Evolutionary conservation across 2,113 vertebrate species (phyloP), one percentile per base, ranked within the genome.

Genomic region (Gulo gulo): DNA sequence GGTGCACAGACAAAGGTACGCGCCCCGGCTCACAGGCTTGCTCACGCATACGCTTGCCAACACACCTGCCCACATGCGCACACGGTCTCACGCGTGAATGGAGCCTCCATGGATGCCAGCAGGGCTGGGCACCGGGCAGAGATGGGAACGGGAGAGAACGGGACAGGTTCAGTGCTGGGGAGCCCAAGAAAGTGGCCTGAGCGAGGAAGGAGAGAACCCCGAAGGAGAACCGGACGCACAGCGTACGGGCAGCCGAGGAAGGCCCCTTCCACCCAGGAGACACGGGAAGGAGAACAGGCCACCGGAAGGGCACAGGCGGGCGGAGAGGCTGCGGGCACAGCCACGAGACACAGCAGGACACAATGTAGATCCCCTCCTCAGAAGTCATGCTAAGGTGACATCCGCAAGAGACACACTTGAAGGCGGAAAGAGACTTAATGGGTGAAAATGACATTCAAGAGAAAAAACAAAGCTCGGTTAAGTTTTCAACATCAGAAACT

Each of bases 301-400:
- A 79, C 47, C 16, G 0, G 74, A 31, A 47, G 74, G 16, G 42
- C 7, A 6, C 26, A 78, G 42, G 29, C 2, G 4, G 29, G 16
- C 74, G 7, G 14, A 9, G 29, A 16, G 45, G 45, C 45, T 20
- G 45, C 1, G 8, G 23, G 39, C 71, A 74, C 36, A 42, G 71
- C 26, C 67, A 69, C 7, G 4, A 7, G 15, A 47, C 13, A 45
- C 45, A 34, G 8, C 34, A 20, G 65, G 34, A 34, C 29, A 52
- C 47, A 2, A 18, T 4, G 2, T 4, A 2, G 5, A 47, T 4
- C 31, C 11, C 29, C 29, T 79, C 4, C 11, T 18, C 47, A 1
- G 29, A n/a, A 23, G 39, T 29, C 73, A 34, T 0, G 16, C 13
- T 31, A 15, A 24, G 0, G 47, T 0, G 15, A 59, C 4, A 61